Evolutionary conservation across 2,113 vertebrate genomes (phyloP), one percentile per base, ranked within the genome.

Genomic region (Pithys albifrons): DNA sequence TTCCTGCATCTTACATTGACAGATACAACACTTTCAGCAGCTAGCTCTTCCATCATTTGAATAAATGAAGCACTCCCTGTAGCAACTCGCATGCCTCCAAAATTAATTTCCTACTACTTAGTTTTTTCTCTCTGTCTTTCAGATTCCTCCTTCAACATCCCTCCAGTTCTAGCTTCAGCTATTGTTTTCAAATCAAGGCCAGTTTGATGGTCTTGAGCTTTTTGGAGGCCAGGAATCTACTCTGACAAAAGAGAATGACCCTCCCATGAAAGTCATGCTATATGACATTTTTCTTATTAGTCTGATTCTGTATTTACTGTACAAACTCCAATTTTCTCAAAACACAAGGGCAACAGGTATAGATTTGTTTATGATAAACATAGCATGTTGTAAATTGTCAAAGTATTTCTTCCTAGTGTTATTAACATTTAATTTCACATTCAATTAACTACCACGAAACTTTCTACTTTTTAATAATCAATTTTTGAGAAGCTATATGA

Each of bases 301-400:
- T 23, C 12, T 45, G 28, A 76, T 25, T 57, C 41, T 49, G 28
- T 33, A 84, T 64, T 75, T 85, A 69, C 62, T 12, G 24, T 8
- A 67, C 7, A 77, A 74, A 81, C 19, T 51, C 19, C 10, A 39
- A 0, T 45, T 84, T 64, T 77, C 72, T 54, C 86, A 57, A 69
- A 95, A 77, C 20, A 72, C 5, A 20, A 7, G 2, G 12, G 19
- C 8, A 80, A 79, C 17, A 43, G 19, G 6, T 24, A 46, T 11
- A 49, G n/a, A 48, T 45, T 76, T 0, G 51, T 62, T 62, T 83
- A 52, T 19, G 27, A 66, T 37, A 86, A 92, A 91, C 33, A 77
- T 28, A 74, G 55, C 10, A 74, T 0, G 0, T 0, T 45, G 12
- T 39, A 64, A 8, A 7, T 11, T 75, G 45, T 20, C 45, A 51